A percentile compares a stretch with the other conserved stretches of the same genome.
Conservation (phyloP, 1,140 invertebrate genomes). For the Aphelinus atriplicis region DNA sequence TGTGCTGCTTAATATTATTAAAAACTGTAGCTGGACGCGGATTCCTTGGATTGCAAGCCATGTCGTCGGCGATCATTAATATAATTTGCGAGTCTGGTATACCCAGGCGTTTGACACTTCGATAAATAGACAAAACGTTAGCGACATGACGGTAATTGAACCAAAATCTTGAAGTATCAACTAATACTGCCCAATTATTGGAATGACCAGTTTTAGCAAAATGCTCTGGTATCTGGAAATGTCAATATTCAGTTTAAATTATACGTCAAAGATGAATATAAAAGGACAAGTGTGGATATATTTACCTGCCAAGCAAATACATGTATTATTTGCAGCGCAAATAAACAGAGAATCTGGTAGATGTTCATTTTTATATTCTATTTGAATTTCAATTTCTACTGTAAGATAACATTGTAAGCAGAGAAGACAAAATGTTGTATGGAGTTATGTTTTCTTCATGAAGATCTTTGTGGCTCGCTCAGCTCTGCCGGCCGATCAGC, state of each 20-base stretch:
- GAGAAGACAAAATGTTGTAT: too few species aligned
- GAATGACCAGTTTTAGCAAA: conserved; percentile 77
- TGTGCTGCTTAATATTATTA: conserved; percentile 97
- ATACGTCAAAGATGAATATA: neutral
- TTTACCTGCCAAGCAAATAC: conserved; percentile 27
- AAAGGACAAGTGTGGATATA: neutral
- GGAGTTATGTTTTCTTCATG: too few species aligned
- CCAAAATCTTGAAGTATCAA: conserved; percentile 98
- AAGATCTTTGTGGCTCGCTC: too few species aligned
- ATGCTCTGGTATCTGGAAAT: conserved; percentile 58
- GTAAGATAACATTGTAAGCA: too few species aligned
- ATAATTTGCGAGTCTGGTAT: conserved; percentile 98
- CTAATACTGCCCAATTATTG: conserved; percentile 99
- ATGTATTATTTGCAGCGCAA: conserved; percentile 5
- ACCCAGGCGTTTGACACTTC: conserved; percentile 96
- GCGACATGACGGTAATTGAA: conserved; percentile 99
- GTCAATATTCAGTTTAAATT: neutral
- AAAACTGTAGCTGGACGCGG: conserved; percentile 97
- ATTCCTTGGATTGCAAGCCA: conserved; percentile 99
- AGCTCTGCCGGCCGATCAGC: too few species aligned
- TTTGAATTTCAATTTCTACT: neutral
- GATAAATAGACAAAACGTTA: conserved; percentile 97
- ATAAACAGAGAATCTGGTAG: neutral
- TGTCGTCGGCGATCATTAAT: conserved; percentile 98
- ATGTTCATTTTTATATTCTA: conserved; percentile 7